Evolutionary conservation across 92 coral and sea anemone genomes (phyloP), one percentile per base, ranked within the genome.

Genomic region (Epizoanthus stellaris): DNA sequence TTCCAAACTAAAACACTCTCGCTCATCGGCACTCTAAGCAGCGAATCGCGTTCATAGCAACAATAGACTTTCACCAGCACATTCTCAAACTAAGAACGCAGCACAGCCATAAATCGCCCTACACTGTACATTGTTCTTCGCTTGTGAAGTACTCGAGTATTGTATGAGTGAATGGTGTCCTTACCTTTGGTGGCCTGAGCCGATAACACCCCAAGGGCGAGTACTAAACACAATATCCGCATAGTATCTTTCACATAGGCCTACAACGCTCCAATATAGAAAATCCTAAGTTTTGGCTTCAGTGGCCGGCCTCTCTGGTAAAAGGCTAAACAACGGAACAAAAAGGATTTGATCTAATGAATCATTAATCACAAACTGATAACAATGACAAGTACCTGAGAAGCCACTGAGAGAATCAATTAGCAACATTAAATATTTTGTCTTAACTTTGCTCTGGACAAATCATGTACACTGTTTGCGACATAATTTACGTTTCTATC

Each of bases 361-460:
- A 94, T 92, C 43, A 94, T 88, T 94, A 87, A 94, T 91, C 62
- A 85, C 82, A 64, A 76, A 74, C 76, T 66, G 70, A 82, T 62
- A 75, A 72, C 87, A 89, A 92, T 92, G 94, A 85, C 98, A 87
- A 92, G 98, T 94, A 92, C 98, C 98, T 70, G 98, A 64, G 60
- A 45, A 43, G 40, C 83, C 67, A 63, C 83, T 40, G 54, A 90
- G 93, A 85, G 71, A 89, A 92, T 92, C 83, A 84, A 87, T 86
- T 90, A 94, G 73, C 85, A 90, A 82, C 68, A 57, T 40, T 73
- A 58, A 54, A 25, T 40, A 72, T 75, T 87, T 86, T 58, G 76
- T 16, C 47, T 54, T 85, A 30, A 12, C 23, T 79, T 63, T 63
- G 4, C 67, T 63, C n/a, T 40, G 45, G 53, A 45, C 83, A 20